Evolutionary conservation across 2,888 invertebrate genomes (phyloP), one percentile per base, ranked within the genome.

Genomic region (Lamproptera curius): DNA sequence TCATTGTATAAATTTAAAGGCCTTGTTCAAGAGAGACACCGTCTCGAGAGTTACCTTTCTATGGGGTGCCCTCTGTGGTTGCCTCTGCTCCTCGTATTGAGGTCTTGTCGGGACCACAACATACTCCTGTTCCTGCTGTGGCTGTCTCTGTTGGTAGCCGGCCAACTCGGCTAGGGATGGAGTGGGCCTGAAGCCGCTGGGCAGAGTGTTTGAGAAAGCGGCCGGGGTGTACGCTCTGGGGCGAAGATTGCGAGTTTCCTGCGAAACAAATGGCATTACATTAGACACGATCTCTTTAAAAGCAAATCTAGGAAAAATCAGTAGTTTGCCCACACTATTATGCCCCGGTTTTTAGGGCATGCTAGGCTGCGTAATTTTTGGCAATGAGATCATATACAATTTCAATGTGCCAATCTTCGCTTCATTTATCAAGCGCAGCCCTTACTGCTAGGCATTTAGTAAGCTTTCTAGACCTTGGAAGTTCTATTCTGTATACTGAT

Each of bases 61-160:
- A 16, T 78, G 76, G 5, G 71, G 75, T 34, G 67, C 62, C 54
- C 83, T 70, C 8, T 59, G 46, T 2, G 92, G 92, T 28, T 94
- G 89, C 55, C 94, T 90, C 62, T 95, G 94, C 58, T 94, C 94
- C 56, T 82, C 61, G 43, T 76, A 77, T 48, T 81, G 79, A 52
- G 76, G 53, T 59, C 80, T 40, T 57, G 65, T 33, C 62, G 68
- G 61, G 65, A 67, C 46, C 49, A 66, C 5, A 63, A 70, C 16
- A 59, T 70, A 76, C 51, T 73, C 70, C 39, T 76, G 71, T 35
- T 75, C 70, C 38, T 70, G 68, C 28, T 60, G 31, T 38, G 70
- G 68, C 28, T 60, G 70, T 23, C 70, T 52, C 44, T 54, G 66
- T 59, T 83, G 83, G 71, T 86, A 86, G 52, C 87, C 86, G 0